Base-by-base conservation (phyloP, 2,888 invertebrate genomes). In the Pardosa pseudoannulata region DNA sequence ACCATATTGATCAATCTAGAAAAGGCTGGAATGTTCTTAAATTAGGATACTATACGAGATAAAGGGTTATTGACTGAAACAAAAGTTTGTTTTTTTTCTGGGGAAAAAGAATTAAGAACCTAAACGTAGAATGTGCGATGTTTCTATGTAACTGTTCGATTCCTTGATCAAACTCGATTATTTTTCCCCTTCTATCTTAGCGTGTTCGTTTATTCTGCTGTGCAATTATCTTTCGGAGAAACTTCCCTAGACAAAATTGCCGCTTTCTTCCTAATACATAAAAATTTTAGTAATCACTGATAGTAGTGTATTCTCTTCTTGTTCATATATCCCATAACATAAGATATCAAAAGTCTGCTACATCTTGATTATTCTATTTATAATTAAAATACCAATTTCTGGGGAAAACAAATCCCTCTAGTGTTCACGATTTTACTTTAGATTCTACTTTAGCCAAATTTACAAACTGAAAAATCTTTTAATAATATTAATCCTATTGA, bases 1-100 rank as follows among this genome's bases (percentile, higher is more conserved):
- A 46, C 16, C 46, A 7, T 46, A 46, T 46, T 46, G 46, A 46
- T 46, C 46, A 46, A 16, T 46, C 46, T 16, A 7, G 46, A 16
- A 16, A 46, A 6, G 5, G 46, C 46, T 46, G 16, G 46, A 46
- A 46, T 46, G 16, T 46, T 46, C 46, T 46, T 46, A 46, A 46
- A 46, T 46, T 46, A 46, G 46, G 46, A 46, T 46, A 46, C 13
- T 46, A n/a, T n/a, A 46, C 7, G 46, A 46, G 46, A 46, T 46
- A 46, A 46, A 46, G 46, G 46, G 46, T 46, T 46, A 46, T 46
- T 16, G 46, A 46, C 46, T 46, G 16, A 46, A 16, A 46, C 7
- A 46, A 46, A 46, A 46, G 46, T 46, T 16, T n/a, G n/a, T n/a
- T n/a, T n/a, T n/a, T 46, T 46, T 46, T 46, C 16, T 2, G 46